A percentile compares a stretch with the other conserved stretches of the same genome.
Conservation (phyloP, 2,113 vertebrate species). For the Trochalopteron elliotii region DNA sequence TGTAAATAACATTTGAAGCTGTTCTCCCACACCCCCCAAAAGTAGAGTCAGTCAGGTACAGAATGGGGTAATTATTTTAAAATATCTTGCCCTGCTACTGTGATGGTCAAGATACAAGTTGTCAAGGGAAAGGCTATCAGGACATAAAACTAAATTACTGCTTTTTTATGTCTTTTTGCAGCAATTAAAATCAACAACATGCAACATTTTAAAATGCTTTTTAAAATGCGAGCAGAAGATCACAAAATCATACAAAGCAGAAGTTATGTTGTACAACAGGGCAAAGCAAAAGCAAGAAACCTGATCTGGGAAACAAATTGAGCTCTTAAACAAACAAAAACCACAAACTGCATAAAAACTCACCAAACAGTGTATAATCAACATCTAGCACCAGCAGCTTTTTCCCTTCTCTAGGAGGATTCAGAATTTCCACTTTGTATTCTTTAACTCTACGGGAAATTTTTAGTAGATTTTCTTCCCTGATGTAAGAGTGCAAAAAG, state of each 20-base stretch:
- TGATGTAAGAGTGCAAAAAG: slow-evolving; percentile 61
- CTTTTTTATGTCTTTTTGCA: neutral
- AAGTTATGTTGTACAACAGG: neutral
- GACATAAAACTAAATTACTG: neutral
- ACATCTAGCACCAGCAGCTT: slow-evolving; percentile 94
- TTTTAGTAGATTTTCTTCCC: slow-evolving; percentile 97
- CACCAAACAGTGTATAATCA: slow-evolving; percentile 97
- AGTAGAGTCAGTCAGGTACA: neutral
- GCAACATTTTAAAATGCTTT: neutral
- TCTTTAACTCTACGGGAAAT: slow-evolving; percentile 96
- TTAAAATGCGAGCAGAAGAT: neutral
- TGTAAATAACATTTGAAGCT: neutral
- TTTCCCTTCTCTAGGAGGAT: slow-evolving; percentile 94
- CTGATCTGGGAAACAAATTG: neutral
- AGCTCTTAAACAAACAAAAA: neutral
- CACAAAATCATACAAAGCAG: neutral
- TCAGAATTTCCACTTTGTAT: slow-evolving; percentile 94
- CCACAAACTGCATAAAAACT: slow-evolving; percentile 46
- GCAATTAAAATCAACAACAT: neutral
- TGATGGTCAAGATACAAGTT: neutral
- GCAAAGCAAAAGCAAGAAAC: neutral
- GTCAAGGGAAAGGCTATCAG: neutral
- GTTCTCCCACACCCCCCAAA: neutral
- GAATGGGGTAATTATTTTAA: neutral
- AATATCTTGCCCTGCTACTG: neutral